Conservation (phyloP, 2,113 vertebrate species). For the Odocoileus virginianus region DNA sequence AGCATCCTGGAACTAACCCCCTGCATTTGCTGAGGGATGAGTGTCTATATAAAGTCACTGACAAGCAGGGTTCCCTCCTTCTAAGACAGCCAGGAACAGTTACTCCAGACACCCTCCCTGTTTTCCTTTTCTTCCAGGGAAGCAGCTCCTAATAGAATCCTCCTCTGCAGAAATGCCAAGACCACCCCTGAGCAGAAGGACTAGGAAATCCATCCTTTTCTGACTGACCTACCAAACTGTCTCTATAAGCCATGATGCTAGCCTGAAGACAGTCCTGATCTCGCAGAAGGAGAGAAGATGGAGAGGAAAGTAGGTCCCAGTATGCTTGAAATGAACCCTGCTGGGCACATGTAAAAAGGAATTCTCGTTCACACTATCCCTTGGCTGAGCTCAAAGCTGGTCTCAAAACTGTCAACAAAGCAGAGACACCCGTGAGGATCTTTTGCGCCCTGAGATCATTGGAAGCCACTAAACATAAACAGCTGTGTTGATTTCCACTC, state of each 20-base stretch:
- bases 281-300: background rate
- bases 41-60: background rate
- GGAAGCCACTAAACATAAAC: slow-evolving; percentile 68
- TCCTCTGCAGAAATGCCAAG: background rate
- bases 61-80: background rate
- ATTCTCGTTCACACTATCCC: slow-evolving; percentile 9
- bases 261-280: background rate
- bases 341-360: background rate
- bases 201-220: background rate
- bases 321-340: background rate
- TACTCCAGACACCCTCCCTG: background rate
- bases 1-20: background rate
- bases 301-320: background rate
- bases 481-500: slow-evolving; percentile 67
- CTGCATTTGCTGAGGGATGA: background rate
- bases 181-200: background rate
- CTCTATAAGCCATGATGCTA: background rate
- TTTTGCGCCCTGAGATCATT: slow-evolving; percentile 68
- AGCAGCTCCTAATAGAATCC: background rate
- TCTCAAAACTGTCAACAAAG: slow-evolving; percentile 61
- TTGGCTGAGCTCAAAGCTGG: slow-evolving; percentile 32
- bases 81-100: background rate
- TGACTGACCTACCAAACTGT: background rate
- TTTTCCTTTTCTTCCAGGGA: background rate
- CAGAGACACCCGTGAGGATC: slow-evolving; percentile 40